Percentiles rank a stretch among this genome's conserved stretches.
phyloP scores from a whole-genome alignment of 2,888 invertebrate genomes.

The Caenorhabditis afra region DNA sequence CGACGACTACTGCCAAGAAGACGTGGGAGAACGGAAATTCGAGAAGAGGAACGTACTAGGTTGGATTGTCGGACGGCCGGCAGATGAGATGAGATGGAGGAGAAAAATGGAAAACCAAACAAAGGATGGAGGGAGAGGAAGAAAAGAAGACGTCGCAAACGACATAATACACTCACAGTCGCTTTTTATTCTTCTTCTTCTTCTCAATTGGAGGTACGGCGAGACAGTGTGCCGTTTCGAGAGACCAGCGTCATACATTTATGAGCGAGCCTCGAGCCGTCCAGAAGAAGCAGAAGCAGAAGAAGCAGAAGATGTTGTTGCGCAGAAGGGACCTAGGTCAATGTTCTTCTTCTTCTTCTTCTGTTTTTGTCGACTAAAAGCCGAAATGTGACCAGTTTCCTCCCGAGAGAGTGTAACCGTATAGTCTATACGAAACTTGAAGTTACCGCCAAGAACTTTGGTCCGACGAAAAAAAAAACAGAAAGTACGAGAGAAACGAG shows the following conservation, averaged over 20 bases:
- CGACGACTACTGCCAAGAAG: background rate
- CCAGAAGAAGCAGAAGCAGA: no score
- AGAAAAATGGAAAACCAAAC: slow-evolving; percentile 23
- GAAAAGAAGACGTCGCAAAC: background rate
- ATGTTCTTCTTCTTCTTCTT: no score
- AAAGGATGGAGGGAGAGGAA: slow-evolving; percentile 8
- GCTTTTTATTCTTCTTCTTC: no score
- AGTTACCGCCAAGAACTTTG: background rate
- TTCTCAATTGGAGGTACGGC: slow-evolving; percentile 10
- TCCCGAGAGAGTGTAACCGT: background rate
- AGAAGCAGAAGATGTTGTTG: slow-evolving; percentile 3
- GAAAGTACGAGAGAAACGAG: slow-evolving; percentile 1
- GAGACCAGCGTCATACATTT: slow-evolving; percentile 16
- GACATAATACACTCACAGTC: background rate
- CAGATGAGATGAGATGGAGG: no score
- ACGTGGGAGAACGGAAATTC: slow-evolving; percentile 54
- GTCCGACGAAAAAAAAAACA: background rate
- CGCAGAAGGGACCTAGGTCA: background rate
- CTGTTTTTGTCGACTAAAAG: background rate
- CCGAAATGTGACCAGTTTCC: background rate
- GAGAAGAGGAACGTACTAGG: slow-evolving; percentile 48
- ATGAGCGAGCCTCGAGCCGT: background rate
- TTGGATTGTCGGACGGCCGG: background rate
- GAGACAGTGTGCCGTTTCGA: background rate
- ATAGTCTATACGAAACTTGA: slow-evolving; percentile 1